Evolutionary conservation across 2,797 vertebrate genomes (phyloP).

Genomic region (Eidolon dupreanum): DNA sequence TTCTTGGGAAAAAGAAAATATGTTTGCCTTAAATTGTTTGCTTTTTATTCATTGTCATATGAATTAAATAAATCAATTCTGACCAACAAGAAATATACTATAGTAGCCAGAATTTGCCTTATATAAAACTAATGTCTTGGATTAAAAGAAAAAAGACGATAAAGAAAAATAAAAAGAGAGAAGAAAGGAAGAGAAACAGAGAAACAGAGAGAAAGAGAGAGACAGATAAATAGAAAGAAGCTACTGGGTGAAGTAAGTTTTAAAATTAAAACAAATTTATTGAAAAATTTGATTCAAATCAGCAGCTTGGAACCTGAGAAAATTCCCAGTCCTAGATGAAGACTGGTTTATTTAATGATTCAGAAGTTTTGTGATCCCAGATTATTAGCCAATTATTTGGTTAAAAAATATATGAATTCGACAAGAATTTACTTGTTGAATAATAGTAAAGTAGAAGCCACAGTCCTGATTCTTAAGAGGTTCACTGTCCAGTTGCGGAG

Average conservation of each 20-base stretch:
- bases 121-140: background rate
- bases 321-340: background rate
- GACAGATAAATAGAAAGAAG: background rate
- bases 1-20: background rate
- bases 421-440: background rate
- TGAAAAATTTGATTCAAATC: background rate
- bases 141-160: background rate
- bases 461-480: background rate
- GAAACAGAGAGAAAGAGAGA: background rate
- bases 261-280: background rate
- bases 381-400: background rate
- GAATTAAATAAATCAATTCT: background rate
- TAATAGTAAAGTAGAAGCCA: background rate
- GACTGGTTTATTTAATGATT: background rate
- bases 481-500: background rate
- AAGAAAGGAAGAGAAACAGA: background rate
- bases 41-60: background rate
- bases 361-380: background rate
- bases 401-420: background rate
- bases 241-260: background rate
- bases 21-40: background rate
- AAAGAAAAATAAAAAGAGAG: accelerated
- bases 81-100: background rate
- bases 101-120: background rate
- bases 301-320: background rate